These are phyloP conservation scores for Sorex fumeus DNA, from an alignment of 2,113 vertebrate species.

Conservation along the genomic window DNA sequence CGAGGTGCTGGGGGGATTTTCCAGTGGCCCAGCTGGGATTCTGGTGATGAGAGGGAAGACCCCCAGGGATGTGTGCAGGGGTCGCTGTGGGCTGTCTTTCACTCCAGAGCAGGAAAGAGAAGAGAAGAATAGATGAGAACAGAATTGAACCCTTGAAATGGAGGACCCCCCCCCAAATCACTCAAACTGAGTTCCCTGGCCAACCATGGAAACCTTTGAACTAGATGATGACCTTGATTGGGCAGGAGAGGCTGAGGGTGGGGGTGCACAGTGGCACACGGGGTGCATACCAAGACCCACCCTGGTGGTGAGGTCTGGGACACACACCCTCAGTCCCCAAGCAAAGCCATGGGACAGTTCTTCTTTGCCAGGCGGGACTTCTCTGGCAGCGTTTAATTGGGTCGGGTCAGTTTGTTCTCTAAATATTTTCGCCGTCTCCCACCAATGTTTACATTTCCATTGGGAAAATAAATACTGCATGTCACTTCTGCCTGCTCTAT, in stretches of 20 bases:
- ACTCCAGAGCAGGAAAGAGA: conserved; percentile 53
- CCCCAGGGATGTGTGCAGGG: background rate
- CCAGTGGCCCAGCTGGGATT: background rate
- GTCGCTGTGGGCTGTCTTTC: background rate
- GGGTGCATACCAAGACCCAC: no score
- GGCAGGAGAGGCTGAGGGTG: background rate
- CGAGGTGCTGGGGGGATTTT: conserved; percentile 56
- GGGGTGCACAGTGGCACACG: no score
- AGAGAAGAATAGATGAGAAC: conserved; percentile 56
- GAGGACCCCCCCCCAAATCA: background rate
- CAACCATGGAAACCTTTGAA: conserved; percentile 69
- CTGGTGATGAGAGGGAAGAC: conserved; percentile 6
- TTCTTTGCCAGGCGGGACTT: conserved; percentile 44
- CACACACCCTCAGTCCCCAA: background rate
- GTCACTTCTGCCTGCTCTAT: conserved; percentile 62
- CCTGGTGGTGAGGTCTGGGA: background rate
- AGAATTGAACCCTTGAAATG: conserved; percentile 25
- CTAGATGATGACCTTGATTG: conserved; percentile 62
- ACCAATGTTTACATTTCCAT: conserved; percentile 63
- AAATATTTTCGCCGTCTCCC: conserved; percentile 73
- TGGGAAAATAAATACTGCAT: conserved; percentile 28
- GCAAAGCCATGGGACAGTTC: background rate
- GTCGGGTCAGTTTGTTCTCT: conserved; percentile 80
- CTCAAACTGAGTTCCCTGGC: no score
- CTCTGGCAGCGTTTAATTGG: conserved; percentile 76